Evolutionary conservation across 1,140 invertebrate species (phyloP).

Genomic region (Drosophila aff.): DNA sequence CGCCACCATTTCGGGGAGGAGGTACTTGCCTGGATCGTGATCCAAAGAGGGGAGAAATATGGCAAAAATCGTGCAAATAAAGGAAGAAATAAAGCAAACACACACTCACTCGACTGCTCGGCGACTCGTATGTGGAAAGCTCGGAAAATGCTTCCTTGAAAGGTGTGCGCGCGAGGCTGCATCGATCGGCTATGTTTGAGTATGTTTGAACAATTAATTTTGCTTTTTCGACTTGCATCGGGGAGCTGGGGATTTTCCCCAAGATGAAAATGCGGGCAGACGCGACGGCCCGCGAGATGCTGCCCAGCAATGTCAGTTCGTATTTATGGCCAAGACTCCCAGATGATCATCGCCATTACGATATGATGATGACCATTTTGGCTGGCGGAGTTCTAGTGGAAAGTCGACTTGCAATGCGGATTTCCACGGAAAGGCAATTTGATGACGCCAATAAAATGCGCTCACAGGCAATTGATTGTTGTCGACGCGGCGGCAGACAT

Average conservation of each 20-base stretch:
- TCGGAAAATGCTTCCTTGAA: conserved; percentile 63
- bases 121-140: conserved; percentile 46
- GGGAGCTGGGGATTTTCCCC: conserved; percentile 56
- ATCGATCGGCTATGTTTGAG: conserved; percentile 56
- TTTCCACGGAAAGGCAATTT: conserved; percentile 69
- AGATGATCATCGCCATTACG: conserved; percentile 40
- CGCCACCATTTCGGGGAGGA: conserved; percentile 51
- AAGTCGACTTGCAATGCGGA: conserved; percentile 69
- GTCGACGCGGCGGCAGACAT: conserved; percentile 67
- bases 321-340: conserved; percentile 65
- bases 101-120: conserved; percentile 19
- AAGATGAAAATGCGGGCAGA: conserved; percentile 71
- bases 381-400: conserved; percentile 68
- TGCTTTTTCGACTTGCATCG: conserved; percentile 65
- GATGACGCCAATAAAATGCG: conserved; percentile 83
- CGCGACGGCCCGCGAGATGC: conserved; percentile 15
- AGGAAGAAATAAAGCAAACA: conserved; percentile 45
- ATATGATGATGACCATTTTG: conserved; percentile 74
- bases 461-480: conserved; percentile 80
- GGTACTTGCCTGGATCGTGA: conserved; percentile 47
- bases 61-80: conserved; percentile 64
- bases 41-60: conserved; percentile 53
- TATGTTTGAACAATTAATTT: conserved; percentile 82
- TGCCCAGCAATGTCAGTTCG: conserved; percentile 40
- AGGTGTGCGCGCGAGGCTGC: conserved; percentile 25